Evolutionary conservation across 2,888 invertebrate species (phyloP).

Genomic region (Melinaea menophilus): DNA sequence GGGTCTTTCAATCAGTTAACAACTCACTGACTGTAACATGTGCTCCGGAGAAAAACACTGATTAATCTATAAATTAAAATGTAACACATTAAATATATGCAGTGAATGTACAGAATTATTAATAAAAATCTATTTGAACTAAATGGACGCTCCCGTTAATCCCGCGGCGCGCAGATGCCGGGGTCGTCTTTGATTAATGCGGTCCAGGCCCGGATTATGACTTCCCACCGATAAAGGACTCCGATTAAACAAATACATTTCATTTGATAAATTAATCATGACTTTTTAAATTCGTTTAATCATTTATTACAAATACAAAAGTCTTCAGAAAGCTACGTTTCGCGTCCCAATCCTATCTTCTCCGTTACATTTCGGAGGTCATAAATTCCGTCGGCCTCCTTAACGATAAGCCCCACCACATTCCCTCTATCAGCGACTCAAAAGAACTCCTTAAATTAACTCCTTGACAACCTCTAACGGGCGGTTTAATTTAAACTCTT

Average conservation of each 20-base stretch:
- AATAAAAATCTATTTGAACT: not conserved
- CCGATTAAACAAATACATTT: no score
- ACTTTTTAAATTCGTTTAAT: no score
- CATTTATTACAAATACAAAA: no score
- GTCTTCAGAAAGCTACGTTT: no score
- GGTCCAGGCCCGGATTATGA: constrained; percentile 40
- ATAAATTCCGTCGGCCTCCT: constrained; percentile 16
- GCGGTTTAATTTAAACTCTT: constrained; percentile 65
- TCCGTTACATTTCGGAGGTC: constrained; percentile 18
- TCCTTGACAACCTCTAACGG: constrained; percentile 59
- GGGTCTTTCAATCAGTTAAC: no score
- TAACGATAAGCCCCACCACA: constrained; percentile 18
- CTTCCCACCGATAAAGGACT: no score
- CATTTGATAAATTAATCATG: no score
- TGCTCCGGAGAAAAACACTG: no score
- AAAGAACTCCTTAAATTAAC: constrained; percentile 53
- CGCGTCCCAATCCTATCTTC: constrained; percentile 30
- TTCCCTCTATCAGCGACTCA: constrained; percentile 28
- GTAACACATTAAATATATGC: no score
- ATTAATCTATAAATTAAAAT: no score
- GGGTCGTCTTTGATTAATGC: constrained; percentile 53
- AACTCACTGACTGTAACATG: no score
- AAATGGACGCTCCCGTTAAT: constrained; percentile 37
- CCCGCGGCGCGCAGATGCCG: constrained; percentile 35
- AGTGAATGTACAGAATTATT: no score